A percentile compares a stretch with the other conserved stretches of the same genome.
phyloP scores from a whole-genome alignment of 2,888 invertebrate genomes.

The Lypha dubia region DNA sequence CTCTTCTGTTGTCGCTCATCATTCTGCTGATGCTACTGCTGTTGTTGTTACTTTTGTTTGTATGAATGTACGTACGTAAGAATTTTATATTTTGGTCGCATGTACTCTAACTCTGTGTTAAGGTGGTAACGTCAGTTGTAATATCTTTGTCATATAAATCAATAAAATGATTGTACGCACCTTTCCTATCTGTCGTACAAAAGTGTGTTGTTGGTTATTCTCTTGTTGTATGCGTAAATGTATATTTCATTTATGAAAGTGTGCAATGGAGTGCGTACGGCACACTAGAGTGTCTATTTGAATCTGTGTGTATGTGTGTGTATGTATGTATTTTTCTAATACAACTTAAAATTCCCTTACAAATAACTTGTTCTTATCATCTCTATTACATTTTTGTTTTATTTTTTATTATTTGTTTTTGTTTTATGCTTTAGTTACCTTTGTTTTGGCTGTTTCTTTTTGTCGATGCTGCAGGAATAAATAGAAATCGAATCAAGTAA shows the following conservation, averaged over 20 bases:
- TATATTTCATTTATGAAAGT: slow-evolving; percentile 61
- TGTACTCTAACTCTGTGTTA: slow-evolving; percentile 38
- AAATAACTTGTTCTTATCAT: slow-evolving; percentile 61
- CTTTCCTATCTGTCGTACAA: slow-evolving; percentile 59
- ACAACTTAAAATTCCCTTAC: slow-evolving; percentile 59
- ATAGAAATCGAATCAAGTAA: slow-evolving; percentile 49
- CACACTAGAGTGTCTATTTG: not conserved
- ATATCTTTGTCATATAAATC: slow-evolving; percentile 82
- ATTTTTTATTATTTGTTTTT: not conserved
- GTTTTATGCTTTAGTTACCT: slow-evolving; percentile 15
- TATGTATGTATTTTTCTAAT: slow-evolving; percentile 34
- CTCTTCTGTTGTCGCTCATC: slow-evolving; percentile 33
- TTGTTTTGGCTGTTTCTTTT: slow-evolving; percentile 32
- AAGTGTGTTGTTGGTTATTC: slow-evolving; percentile 50
- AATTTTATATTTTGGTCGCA: slow-evolving; percentile 35
- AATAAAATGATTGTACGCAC: slow-evolving; percentile 77
- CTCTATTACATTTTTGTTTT: slow-evolving; percentile 27
- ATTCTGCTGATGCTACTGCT: slow-evolving; percentile 20
- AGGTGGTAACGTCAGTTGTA: slow-evolving; percentile 79
- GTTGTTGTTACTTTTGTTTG: slow-evolving; percentile 22
- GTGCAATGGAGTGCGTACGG: slow-evolving; percentile 58
- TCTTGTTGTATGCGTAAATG: slow-evolving; percentile 66
- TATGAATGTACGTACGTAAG: slow-evolving; percentile 6
- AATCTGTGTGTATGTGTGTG: slow-evolving; percentile 15
- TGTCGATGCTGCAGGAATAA: slow-evolving; percentile 66